phyloP scores from a whole-genome alignment of 2,797 vertebrate species.

The Caiman crocodilus region DNA sequence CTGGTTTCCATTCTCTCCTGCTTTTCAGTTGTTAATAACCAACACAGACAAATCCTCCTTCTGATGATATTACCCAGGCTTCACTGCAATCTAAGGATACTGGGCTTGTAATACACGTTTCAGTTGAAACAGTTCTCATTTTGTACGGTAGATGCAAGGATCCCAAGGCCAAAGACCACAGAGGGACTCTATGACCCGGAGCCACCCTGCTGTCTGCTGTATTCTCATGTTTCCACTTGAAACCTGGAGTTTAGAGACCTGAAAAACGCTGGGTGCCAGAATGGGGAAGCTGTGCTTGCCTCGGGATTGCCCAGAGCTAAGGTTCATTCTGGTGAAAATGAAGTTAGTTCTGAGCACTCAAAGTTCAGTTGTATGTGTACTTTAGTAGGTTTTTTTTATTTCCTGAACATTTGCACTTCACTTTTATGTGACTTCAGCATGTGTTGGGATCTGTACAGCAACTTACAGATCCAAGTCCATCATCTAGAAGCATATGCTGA shows the following conservation, averaged over 20 bases:
- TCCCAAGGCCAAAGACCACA: accelerated
- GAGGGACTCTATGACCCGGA: not conserved
- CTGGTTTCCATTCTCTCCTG: not conserved
- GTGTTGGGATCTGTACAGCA: not conserved
- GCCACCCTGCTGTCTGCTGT: not conserved
- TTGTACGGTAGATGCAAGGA: not conserved
- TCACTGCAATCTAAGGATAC: not conserved
- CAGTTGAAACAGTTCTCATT: not conserved
- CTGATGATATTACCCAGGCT: not conserved
- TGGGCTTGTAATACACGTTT: not conserved
- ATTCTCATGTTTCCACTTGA: not conserved
- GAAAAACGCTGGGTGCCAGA: not conserved
- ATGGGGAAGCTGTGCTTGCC: not conserved
- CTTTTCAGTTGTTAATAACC: not conserved
- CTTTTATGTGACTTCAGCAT: not conserved
- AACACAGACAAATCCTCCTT: not conserved
- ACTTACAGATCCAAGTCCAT: not conserved
- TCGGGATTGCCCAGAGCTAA: constrained; percentile 15
- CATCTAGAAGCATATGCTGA: accelerated
- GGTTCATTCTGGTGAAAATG: constrained; percentile 6
- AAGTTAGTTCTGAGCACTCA: not conserved
- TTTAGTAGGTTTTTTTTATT: not conserved
- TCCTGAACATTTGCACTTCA: not conserved
- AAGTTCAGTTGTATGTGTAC: not conserved
- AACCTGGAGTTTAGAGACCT: not conserved